phyloP scores from a whole-genome alignment of 2,888 invertebrate species.

The Apodemia duryi region DNA sequence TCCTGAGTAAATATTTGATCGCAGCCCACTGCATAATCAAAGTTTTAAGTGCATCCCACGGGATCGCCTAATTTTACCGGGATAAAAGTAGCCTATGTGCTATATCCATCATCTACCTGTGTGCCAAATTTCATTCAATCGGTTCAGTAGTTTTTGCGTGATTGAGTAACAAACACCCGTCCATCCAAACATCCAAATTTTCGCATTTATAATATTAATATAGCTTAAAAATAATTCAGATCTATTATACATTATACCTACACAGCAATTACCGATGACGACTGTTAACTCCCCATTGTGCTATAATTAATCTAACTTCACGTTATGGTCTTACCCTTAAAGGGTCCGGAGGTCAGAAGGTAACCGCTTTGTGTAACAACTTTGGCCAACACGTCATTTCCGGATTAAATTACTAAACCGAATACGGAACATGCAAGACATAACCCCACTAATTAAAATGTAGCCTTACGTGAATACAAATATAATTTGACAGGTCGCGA shows the following conservation, averaged over 20 bases:
- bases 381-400: constrained; percentile 18
- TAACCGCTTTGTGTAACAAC: constrained; percentile 19
- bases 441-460: constrained; percentile 1
- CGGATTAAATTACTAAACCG: constrained; percentile 11
- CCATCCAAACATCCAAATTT: too few relatives aligned
- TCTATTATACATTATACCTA: not conserved
- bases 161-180: too few relatives aligned
- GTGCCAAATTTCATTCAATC: too few relatives aligned
- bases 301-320: constrained; percentile 20
- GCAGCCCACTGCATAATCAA: too few relatives aligned
- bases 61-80: too few relatives aligned
- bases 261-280: constrained; percentile 10
- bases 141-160: too few relatives aligned
- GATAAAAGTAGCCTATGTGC: too few relatives aligned
- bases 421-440: constrained; percentile 6
- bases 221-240: too few relatives aligned
- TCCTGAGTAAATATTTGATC: too few relatives aligned
- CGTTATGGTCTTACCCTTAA: constrained; percentile 13
- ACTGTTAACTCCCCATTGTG: constrained; percentile 15
- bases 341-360: constrained; percentile 17
- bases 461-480: not conserved
- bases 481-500: not conserved
- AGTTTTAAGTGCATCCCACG: too few relatives aligned
- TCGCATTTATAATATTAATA: too few relatives aligned
- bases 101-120: too few relatives aligned